Evolutionary conservation across 2,888 invertebrate genomes (phyloP), one percentile per base, ranked within the genome.

Genomic region (Melanargia galathea): DNA sequence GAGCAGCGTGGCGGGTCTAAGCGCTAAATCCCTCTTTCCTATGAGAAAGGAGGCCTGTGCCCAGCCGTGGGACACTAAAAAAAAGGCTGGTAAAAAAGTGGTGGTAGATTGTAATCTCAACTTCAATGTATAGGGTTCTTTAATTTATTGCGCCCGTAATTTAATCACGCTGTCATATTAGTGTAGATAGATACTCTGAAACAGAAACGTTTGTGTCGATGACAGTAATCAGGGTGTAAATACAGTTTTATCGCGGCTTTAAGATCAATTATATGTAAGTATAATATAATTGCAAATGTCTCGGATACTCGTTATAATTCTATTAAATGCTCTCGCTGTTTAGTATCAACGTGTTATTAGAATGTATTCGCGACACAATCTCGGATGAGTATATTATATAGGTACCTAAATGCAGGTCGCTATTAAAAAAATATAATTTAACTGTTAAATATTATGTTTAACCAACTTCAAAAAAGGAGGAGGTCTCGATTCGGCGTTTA

Each of bases 171-270:
- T 46, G 26, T 55, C 40, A 40, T 49, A 56, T 56, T 49, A 49
- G 26, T 56, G 43, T 55, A 30, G 7, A n/a, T 6, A 30, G 30
- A 30, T 30, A 52, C 13, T n/a, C n/a, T n/a, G 26, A 18, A 58
- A 26, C 24, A 48, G 51, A 57, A 63, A 51, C 2, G 24, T 26
- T 26, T 26, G 24, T 46, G 8, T 33, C 11, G 51, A 63, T 51
- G 56, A 65, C 59, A 65, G 60, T 56, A 58, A 65, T 62, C 43
- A 30, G n/a, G n/a, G 22, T 56, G 43, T 59, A 62, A 60, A 65
- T 59, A 56, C 38, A 38, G 13, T 51, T 52, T 49, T 61, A 62
- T 62, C 60, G 60, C 35, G 22, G 43, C 52, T 30, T 60, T 51
- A 18, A 60, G n/a, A n/a, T n/a, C n/a, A n/a, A n/a, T n/a, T n/a